phyloP scores from a whole-genome alignment of 1,140 invertebrate genomes.

The Plodia interpunctella region DNA sequence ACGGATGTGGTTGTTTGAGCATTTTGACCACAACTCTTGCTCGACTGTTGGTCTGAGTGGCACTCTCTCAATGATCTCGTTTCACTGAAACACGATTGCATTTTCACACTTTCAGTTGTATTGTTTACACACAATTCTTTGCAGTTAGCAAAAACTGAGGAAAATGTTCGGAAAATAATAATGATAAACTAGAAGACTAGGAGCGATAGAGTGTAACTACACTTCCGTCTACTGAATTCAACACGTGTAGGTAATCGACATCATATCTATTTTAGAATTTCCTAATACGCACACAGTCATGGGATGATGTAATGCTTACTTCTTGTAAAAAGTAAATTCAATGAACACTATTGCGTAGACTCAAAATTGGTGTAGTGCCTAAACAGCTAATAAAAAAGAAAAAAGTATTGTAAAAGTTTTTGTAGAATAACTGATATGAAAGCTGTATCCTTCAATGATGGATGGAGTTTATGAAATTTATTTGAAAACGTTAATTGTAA shows the following conservation, averaged over 20 bases:
- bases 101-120: conserved; percentile 10
- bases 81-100: conserved; percentile 39
- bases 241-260: conserved; percentile 30
- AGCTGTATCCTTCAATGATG: too few species aligned
- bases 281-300: conserved; percentile 1
- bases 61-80: conserved; percentile 24
- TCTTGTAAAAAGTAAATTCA: background rate
- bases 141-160: background rate
- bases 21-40: conserved; percentile 24
- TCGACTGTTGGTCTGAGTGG: conserved; percentile 32
- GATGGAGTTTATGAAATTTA: too few species aligned
- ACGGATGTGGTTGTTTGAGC: conserved; percentile 56
- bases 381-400: too few species aligned
- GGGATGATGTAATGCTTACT: conserved; percentile 1
- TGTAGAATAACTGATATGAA: too few species aligned
- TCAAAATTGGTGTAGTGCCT: too few species aligned
- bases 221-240: conserved; percentile 31
- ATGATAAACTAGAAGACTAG: too few species aligned
- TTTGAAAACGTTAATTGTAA: too few species aligned
- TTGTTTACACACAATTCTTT: background rate
- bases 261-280: conserved; percentile 57
- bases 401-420: too few species aligned
- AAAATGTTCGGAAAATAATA: background rate
- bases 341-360: background rate
- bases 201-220: too few species aligned